Conservation (phyloP, 2,888 invertebrate species). For the Machimus atricapillus region DNA sequence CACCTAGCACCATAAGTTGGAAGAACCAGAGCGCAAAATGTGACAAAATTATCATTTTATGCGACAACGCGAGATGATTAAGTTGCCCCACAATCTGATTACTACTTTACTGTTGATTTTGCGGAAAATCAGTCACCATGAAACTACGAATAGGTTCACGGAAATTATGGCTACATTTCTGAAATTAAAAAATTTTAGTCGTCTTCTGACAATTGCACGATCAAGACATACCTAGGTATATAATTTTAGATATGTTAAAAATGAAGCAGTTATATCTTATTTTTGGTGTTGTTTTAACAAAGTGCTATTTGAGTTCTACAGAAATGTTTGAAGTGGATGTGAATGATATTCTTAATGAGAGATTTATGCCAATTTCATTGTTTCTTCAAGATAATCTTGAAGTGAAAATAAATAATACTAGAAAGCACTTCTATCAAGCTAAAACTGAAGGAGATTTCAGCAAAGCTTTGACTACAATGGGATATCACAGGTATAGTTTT, state of each 20-base stretch:
- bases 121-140: background rate
- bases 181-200: background rate
- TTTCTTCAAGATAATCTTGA: slow-evolving; percentile 64
- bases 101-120: background rate
- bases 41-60: background rate
- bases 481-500: slow-evolving; percentile 70
- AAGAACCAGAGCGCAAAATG: background rate
- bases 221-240: background rate
- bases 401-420: slow-evolving; percentile 44
- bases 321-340: slow-evolving; percentile 62
- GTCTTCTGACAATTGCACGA: background rate
- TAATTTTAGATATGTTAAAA: background rate
- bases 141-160: background rate
- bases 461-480: slow-evolving; percentile 71
- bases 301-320: background rate
- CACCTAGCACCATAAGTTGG: background rate
- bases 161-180: background rate
- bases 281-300: background rate
- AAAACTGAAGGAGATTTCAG: slow-evolving; percentile 66
- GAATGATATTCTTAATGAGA: slow-evolving; percentile 73
- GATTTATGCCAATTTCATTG: slow-evolving; percentile 73
- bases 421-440: slow-evolving; percentile 46
- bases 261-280: background rate
- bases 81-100: background rate
- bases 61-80: background rate